Evolutionary conservation across 2,888 invertebrate genomes (phyloP).

Genomic region (Andrena bicolor): DNA sequence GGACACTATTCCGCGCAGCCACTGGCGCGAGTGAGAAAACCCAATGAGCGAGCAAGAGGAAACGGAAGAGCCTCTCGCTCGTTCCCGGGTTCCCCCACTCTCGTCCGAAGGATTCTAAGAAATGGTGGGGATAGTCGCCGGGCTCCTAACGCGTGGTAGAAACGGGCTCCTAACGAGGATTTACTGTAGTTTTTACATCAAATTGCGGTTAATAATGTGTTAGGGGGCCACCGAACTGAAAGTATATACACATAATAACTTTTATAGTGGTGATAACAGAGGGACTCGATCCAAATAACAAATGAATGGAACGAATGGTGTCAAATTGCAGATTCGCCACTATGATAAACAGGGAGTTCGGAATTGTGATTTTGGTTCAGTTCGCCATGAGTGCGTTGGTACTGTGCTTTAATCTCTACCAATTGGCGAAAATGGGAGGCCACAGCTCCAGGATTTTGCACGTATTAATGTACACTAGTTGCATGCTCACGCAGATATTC

Average conservation of each 20-base stretch:
- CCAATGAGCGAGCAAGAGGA: too few species aligned
- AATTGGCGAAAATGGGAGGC: not conserved
- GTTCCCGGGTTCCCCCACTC: too few species aligned
- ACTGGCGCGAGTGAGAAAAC: too few species aligned
- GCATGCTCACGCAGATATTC: conserved; percentile 69
- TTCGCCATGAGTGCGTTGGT: not conserved
- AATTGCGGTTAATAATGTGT: too few species aligned
- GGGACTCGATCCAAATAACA: not conserved
- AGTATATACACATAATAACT: not conserved
- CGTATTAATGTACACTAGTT: conserved; percentile 36
- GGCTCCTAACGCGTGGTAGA: too few species aligned
- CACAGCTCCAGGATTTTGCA: not conserved
- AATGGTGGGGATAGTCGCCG: too few species aligned
- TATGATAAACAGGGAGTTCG: conserved; percentile 12
- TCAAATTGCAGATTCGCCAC: conserved; percentile 15
- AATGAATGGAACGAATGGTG: not conserved
- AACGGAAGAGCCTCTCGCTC: too few species aligned
- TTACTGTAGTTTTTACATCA: too few species aligned
- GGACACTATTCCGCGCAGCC: too few species aligned
- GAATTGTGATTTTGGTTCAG: not conserved
- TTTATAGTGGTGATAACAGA: not conserved
- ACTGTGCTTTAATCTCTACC: conserved; percentile 1
- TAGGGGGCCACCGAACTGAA: too few species aligned
- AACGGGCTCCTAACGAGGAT: too few species aligned
- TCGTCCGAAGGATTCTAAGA: too few species aligned